Conservation (phyloP, 1,140 invertebrate species). For the Campoletis sonorensis region DNA sequence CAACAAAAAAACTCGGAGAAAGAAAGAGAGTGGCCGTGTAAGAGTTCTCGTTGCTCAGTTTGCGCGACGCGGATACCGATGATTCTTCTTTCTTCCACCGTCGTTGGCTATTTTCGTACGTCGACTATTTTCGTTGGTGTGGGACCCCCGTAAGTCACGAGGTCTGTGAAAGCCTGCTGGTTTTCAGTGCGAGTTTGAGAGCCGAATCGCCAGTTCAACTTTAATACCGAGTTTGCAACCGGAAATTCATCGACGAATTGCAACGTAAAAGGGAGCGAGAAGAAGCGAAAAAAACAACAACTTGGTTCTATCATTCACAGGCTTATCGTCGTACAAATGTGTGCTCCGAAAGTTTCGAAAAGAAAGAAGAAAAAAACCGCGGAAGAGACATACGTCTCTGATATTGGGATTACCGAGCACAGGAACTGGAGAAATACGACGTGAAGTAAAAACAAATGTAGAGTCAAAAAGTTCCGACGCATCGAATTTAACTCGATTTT, state of each 20-base stretch:
- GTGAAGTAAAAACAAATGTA: neutral
- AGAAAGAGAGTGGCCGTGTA: neutral
- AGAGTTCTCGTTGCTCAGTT: neutral
- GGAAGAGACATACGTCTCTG: conserved; percentile 2
- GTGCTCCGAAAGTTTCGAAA: conserved; percentile 30
- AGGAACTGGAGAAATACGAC: neutral
- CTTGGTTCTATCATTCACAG: neutral
- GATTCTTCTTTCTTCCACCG: conserved; percentile 68
- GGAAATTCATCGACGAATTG: conserved; percentile 10
- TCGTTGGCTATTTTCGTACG: conserved; percentile 72
- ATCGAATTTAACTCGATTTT: neutral
- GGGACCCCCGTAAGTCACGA: conserved; percentile 67
- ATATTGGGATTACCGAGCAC: neutral
- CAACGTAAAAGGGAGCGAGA: conserved; percentile 1
- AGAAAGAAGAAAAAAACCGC: neutral
- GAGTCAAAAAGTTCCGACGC: neutral
- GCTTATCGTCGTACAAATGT: conserved; percentile 17
- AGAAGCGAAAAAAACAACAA: neutral
- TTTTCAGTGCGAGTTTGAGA: conserved; percentile 67
- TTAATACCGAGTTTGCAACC: conserved; percentile 45
- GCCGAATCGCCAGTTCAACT: conserved; percentile 69
- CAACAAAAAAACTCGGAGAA: neutral
- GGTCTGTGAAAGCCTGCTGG: conserved; percentile 62
- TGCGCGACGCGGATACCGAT: conserved; percentile 36
- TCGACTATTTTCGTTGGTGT: conserved; percentile 72